Conservation (phyloP, 2,888 invertebrate species). For the Gastracanthus pulcherrimus region DNA sequence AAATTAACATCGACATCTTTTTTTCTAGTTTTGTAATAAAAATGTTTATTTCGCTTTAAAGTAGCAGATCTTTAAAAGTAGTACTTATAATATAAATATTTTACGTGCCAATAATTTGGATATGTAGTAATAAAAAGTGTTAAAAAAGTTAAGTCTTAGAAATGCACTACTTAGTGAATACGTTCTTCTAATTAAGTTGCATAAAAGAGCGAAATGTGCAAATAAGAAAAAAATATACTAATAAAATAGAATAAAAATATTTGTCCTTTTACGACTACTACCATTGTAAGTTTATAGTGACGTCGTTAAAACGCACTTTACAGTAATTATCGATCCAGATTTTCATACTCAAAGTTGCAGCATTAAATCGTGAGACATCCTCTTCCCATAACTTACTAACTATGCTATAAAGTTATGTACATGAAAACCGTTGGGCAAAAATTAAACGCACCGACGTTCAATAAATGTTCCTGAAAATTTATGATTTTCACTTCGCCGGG, state of each 20-base stretch:
- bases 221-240: background rate
- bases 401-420: background rate
- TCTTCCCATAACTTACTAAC: background rate
- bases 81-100: constrained; percentile 10
- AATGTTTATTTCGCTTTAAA: too few relatives aligned
- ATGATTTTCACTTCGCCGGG: too few relatives aligned
- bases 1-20: too few relatives aligned
- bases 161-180: constrained; percentile 12
- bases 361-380: background rate
- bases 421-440: too few relatives aligned
- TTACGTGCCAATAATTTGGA: background rate
- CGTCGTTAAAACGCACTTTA: background rate
- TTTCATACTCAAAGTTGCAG: background rate
- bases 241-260: background rate
- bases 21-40: too few relatives aligned
- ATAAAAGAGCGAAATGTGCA: constrained; percentile 11
- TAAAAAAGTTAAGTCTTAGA: background rate
- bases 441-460: too few relatives aligned
- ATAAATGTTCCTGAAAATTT: background rate
- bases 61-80: constrained; percentile 43
- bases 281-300: background rate
- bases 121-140: background rate
- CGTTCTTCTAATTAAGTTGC: background rate
- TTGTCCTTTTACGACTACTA: background rate
- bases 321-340: background rate